Conservation (phyloP, 2,113 vertebrate genomes). For the Microcebus jonahi region DNA sequence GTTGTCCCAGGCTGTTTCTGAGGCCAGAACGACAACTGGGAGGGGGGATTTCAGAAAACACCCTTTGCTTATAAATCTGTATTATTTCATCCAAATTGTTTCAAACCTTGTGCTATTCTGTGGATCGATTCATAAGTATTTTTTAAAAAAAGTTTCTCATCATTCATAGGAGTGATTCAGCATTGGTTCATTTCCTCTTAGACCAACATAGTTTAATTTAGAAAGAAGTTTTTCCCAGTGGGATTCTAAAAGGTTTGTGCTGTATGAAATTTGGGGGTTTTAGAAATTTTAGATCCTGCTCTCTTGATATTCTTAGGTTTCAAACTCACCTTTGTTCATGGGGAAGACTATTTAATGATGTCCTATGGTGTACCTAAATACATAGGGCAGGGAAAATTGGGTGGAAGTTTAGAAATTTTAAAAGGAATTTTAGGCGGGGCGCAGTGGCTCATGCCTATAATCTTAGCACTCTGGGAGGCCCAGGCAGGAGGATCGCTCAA, state of each 20-base stretch:
- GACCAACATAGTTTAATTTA: conserved; percentile 44
- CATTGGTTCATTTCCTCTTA: conserved; percentile 67
- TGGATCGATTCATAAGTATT: conserved; percentile 42
- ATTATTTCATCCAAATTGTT: neutral
- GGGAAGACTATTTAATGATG: neutral
- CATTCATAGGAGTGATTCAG: conserved; percentile 68
- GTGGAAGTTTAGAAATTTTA: neutral
- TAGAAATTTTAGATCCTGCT: neutral
- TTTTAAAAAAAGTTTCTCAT: conserved; percentile 25
- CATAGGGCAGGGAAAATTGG: neutral
- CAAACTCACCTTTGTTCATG: neutral
- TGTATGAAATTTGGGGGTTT: neutral
- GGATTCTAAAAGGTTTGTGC: conserved; percentile 43
- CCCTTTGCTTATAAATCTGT: neutral
- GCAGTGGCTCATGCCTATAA: too few relatives aligned
- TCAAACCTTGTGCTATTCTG: neutral
- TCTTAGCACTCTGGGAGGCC: too few relatives aligned
- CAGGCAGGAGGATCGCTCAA: too few relatives aligned
- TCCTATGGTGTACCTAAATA: neutral
- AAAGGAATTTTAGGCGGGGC: neutral
- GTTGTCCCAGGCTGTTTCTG: neutral
- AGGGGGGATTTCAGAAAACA: neutral
- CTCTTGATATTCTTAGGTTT: neutral
- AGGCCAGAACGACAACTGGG: neutral
- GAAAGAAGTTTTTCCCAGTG: neutral